Evolutionary conservation across 2,888 invertebrate genomes (phyloP).

Genomic region (Acleris literana): DNA sequence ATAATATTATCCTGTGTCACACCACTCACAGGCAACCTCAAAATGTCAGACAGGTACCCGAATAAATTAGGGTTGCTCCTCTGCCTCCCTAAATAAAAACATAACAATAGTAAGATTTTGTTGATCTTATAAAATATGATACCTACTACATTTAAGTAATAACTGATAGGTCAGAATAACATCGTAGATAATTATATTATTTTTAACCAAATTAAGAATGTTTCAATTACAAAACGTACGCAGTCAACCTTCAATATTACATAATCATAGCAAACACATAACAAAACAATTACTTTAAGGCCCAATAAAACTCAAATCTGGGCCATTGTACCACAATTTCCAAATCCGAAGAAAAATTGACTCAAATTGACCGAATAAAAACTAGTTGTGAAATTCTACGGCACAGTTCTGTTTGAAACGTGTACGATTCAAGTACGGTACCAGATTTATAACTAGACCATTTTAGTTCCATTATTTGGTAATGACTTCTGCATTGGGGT

Average conservation of each 20-base stretch:
- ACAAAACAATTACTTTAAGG: constrained; percentile 7
- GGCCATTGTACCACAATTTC: constrained; percentile 21
- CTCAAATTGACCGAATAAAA: constrained; percentile 33
- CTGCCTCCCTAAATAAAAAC: too few species aligned
- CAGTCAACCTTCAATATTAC: not conserved
- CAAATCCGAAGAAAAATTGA: constrained; percentile 25
- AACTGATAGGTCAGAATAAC: too few species aligned
- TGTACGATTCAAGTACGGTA: constrained; percentile 9
- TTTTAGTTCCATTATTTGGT: constrained; percentile 15
- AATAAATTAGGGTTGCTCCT: too few species aligned
- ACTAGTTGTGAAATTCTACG: constrained; percentile 46
- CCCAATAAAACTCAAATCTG: constrained; percentile 25
- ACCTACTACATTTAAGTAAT: too few species aligned
- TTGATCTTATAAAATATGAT: too few species aligned
- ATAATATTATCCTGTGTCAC: too few species aligned
- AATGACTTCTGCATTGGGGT: constrained; percentile 6
- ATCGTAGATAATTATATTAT: too few species aligned
- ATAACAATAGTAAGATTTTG: too few species aligned
- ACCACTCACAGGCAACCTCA: too few species aligned
- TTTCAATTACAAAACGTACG: too few species aligned
- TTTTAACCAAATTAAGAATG: too few species aligned
- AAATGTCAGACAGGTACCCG: too few species aligned
- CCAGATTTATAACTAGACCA: constrained; percentile 16
- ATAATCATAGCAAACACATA: not conserved
- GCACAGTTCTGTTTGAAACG: constrained; percentile 41